Evolutionary conservation across 2,888 invertebrate species (phyloP).

Genomic region (Melinaea marsaeus): DNA sequence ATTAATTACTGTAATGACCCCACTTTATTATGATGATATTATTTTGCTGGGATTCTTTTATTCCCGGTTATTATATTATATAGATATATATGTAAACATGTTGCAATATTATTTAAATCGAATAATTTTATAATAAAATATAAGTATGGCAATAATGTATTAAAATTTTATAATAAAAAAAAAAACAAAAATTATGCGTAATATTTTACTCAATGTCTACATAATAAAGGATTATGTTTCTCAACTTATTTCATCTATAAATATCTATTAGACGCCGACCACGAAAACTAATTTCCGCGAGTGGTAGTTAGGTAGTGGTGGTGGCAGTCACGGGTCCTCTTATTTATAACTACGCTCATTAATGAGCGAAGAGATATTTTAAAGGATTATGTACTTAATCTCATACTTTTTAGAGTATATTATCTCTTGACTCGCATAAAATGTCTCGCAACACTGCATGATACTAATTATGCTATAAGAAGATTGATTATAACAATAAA

Average conservation of each 20-base stretch:
- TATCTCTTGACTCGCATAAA: slow-evolving; percentile 39
- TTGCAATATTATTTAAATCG: neutral
- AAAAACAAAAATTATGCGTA: neutral
- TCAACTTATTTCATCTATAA: slow-evolving; percentile 61
- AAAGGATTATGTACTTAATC: slow-evolving; percentile 47
- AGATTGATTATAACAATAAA: slow-evolving; percentile 1
- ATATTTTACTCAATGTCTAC: slow-evolving; percentile 1
- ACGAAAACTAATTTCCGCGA: slow-evolving; percentile 72
- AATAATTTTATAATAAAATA: neutral
- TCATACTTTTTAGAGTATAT: slow-evolving; percentile 41
- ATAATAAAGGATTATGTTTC: slow-evolving; percentile 15
- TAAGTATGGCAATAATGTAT: neutral
- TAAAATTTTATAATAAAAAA: neutral
- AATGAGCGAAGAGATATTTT: slow-evolving; percentile 46
- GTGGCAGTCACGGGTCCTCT: no score
- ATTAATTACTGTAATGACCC: neutral
- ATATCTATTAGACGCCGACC: slow-evolving; percentile 70
- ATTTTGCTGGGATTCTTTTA: neutral
- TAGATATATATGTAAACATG: neutral
- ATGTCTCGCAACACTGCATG: slow-evolving; percentile 42
- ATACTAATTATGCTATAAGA: slow-evolving; percentile 59
- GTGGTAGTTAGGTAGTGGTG: slow-evolving; percentile 54
- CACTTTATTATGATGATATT: slow-evolving; percentile 2
- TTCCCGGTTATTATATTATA: neutral
- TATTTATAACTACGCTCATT: slow-evolving; percentile 71